phyloP scores from a whole-genome alignment of 2,888 invertebrate species.

The Drosophila cognata region DNA sequence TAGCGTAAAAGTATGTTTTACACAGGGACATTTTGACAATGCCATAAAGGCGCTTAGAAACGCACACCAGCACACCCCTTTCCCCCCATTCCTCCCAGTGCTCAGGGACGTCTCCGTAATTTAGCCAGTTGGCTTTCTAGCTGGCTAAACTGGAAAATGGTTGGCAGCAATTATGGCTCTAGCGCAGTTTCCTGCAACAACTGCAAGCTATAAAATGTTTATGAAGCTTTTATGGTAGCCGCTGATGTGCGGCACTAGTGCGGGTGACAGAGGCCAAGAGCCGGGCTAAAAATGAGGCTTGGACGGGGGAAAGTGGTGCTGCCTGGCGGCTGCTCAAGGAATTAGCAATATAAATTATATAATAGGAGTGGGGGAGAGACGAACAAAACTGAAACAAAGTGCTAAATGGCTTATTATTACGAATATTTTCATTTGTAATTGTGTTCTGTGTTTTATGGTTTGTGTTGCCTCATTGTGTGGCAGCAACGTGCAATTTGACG shows the following conservation, averaged over 20 bases:
- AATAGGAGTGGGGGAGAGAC: conserved; percentile 34
- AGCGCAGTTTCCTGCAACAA: conserved; percentile 72
- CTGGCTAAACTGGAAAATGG: conserved; percentile 67
- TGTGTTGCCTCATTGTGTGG: conserved; percentile 29
- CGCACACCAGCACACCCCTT: background rate
- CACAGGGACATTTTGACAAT: conserved; percentile 43
- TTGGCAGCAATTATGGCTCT: conserved; percentile 69
- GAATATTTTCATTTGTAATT: conserved; percentile 62
- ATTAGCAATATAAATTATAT: conserved; percentile 79
- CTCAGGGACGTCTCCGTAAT: background rate
- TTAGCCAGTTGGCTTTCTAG: conserved; percentile 51
- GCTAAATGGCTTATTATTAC: conserved; percentile 75
- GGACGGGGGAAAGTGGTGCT: background rate
- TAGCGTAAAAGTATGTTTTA: conserved; percentile 35
- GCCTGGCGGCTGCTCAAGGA: conserved; percentile 46
- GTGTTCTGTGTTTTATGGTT: conserved; percentile 37
- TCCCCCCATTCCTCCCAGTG: background rate
- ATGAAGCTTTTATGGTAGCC: conserved; percentile 75
- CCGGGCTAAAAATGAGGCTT: background rate
- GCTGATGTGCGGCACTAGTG: conserved; percentile 39
- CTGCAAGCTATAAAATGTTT: conserved; percentile 80
- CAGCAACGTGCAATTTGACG: conserved; percentile 8
- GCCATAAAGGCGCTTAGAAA: conserved; percentile 35
- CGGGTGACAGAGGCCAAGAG: conserved; percentile 2
- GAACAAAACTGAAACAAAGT: conserved; percentile 56